Evolutionary conservation across 1,140 invertebrate genomes (phyloP), one percentile per base, ranked within the genome.

Genomic region (Proales similis): DNA sequence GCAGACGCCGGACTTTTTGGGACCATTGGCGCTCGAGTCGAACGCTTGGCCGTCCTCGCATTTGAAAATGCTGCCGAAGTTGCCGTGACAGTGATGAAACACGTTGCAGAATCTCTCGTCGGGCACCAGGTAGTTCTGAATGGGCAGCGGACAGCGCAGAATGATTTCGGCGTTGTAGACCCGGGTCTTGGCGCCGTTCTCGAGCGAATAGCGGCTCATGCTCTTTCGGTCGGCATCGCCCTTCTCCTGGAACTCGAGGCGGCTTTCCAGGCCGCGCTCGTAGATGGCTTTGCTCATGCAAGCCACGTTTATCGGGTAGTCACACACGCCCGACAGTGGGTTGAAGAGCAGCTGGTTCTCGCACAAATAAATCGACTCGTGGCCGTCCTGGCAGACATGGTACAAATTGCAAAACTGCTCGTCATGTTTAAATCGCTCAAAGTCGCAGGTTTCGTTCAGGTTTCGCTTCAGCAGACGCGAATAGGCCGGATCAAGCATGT

Each of bases 51-150:
- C 17, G 5, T 48, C 30, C 1, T 22, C 43, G 29, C 61, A 63
- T 24, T 48, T 36, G 49, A 19, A 63, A 22, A 39, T 36, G 4
- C 22, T 48, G 22, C 45, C 61, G 9, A 26, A 22, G 20, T 43
- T 29, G 9, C 32, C 30, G 29, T 48, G 29, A 26, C 61, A 63
- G 22, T 63, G 45, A 27, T 63, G 45, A 14, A 43, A 63, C 5
- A 63, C 32, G 49, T 63, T 63, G 30, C 61, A 63, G 32, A 45
- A 63, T 17, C 20, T 48, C 22, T n/a, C 7, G 22, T 63, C 61
- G 1, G 30, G 5, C 5, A 39, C 6, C 1, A 63, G 22, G 42
- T 36, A 30, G 49, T 48, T 63, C 32, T n/a, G 20, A 9, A n/a
- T 9, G 14, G 38, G 17, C 7, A 20, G 6, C 2, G 30, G 30